These are phyloP conservation scores for Macrosiphum euphorbiae DNA, from an alignment of 2,888 invertebrate genomes.

Conservation along the genomic window DNA sequence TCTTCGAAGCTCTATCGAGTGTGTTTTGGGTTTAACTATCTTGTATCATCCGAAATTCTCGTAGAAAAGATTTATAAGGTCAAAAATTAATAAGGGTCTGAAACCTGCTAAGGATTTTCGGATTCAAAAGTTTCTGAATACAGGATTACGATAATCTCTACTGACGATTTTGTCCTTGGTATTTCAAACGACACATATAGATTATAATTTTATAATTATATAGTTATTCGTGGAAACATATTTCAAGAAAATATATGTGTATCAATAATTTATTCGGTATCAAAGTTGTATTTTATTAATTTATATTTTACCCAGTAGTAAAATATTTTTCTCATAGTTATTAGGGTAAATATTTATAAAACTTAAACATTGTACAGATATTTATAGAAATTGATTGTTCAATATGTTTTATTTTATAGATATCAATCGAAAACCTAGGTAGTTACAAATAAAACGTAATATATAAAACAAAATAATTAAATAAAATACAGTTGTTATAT, in stretches of 20 bases:
- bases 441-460: not conserved
- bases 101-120: slow-evolving; percentile 58
- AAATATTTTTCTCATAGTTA: not conserved
- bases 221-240: not conserved
- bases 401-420: not conserved
- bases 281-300: not conserved
- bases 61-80: slow-evolving; percentile 58
- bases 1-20: slow-evolving; percentile 47
- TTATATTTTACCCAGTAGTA: not conserved
- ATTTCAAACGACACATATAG: not conserved
- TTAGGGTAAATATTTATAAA: not conserved
- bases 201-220: not conserved
- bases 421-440: not conserved
- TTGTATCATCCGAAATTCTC: slow-evolving; percentile 48
- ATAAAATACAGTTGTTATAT: not conserved
- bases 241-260: not conserved
- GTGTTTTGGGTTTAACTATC: slow-evolving; percentile 55
- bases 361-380: too few relatives aligned
- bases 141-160: slow-evolving; percentile 18
- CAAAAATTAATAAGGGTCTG: slow-evolving; percentile 60
- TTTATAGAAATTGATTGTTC: not conserved
- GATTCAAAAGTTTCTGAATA: slow-evolving; percentile 55
- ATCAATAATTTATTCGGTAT: not conserved
- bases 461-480: not conserved
- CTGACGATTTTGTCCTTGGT: not conserved